Evolutionary conservation across 2,888 invertebrate genomes (phyloP).

Genomic region (Ptycholaimellus sp.): DNA sequence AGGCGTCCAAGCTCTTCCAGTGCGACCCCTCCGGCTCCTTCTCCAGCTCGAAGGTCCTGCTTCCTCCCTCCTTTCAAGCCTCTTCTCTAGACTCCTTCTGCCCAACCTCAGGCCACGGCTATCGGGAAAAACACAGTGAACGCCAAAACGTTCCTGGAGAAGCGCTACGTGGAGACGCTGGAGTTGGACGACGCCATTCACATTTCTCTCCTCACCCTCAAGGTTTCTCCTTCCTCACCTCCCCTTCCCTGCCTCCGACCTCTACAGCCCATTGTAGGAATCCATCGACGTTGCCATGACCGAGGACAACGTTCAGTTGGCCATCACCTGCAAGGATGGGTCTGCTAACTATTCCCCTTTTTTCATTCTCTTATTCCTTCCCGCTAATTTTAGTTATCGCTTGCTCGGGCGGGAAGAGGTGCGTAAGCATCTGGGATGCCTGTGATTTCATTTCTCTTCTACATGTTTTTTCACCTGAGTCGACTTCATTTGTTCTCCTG

Average conservation of each 20-base stretch:
- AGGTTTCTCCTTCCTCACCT: too few relatives aligned
- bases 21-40: conserved; percentile 50
- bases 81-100: too few relatives aligned
- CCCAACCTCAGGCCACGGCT: conserved; percentile 94
- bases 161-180: conserved; percentile 60
- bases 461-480: too few relatives aligned
- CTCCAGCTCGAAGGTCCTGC: not conserved
- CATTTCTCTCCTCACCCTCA: conserved; percentile 77
- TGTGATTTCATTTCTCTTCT: too few relatives aligned
- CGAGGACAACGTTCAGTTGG: conserved; percentile 92
- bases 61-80: not conserved
- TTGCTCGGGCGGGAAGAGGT: too few relatives aligned
- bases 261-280: too few relatives aligned
- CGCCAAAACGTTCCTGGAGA: conserved; percentile 92
- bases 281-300: conserved; percentile 99
- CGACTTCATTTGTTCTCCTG: too few relatives aligned
- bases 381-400: too few relatives aligned
- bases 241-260: too few relatives aligned
- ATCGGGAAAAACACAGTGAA: conserved; percentile 96
- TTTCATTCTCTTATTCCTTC: too few relatives aligned
- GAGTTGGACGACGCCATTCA: conserved; percentile 98
- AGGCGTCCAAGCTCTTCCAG: conserved; percentile 72
- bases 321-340: conserved; percentile 78
- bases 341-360: too few relatives aligned
- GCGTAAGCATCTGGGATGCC: too few relatives aligned